Evolutionary conservation across 1,140 invertebrate species (phyloP).

Genomic region (Triops longicaudatus): DNA sequence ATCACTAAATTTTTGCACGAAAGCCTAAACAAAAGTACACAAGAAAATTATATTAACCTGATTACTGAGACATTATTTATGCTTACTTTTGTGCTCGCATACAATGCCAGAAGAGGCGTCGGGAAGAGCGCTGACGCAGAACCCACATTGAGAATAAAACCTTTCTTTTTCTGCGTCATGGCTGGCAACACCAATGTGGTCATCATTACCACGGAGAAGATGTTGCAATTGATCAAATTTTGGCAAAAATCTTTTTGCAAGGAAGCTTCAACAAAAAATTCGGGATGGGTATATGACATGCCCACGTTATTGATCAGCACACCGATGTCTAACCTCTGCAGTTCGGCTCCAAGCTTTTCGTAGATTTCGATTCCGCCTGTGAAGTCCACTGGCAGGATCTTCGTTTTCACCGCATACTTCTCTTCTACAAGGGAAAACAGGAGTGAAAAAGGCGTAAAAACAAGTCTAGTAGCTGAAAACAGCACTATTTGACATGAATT

Average conservation of each 20-base stretch:
- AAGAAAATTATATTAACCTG: conserved; percentile 22
- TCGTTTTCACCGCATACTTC: conserved; percentile 66
- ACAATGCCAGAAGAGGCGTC: conserved; percentile 73
- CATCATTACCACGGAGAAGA: conserved; percentile 69
- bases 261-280: conserved; percentile 29
- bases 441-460: conserved; percentile 26
- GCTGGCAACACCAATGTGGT: conserved; percentile 71
- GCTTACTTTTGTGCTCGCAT: conserved; percentile 76
- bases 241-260: conserved; percentile 33
- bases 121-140: conserved; percentile 73
- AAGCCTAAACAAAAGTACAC: conserved; percentile 49
- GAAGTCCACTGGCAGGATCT: conserved; percentile 77
- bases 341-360: conserved; percentile 59
- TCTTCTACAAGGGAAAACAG: conserved; percentile 45
- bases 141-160: conserved; percentile 86
- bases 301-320: conserved; percentile 94
- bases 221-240: conserved; percentile 60
- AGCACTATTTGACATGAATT: background rate
- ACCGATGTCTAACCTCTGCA: conserved; percentile 73
- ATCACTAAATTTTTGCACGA: conserved; percentile 72
- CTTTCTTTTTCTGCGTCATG: conserved; percentile 75
- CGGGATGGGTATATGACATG: conserved; percentile 77
- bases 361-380: conserved; percentile 62
- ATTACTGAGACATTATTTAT: background rate
- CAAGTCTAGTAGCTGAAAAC: background rate